These are phyloP conservation scores for Germaria angustata DNA, from an alignment of 2,888 invertebrate genomes.

Conservation along the genomic window DNA sequence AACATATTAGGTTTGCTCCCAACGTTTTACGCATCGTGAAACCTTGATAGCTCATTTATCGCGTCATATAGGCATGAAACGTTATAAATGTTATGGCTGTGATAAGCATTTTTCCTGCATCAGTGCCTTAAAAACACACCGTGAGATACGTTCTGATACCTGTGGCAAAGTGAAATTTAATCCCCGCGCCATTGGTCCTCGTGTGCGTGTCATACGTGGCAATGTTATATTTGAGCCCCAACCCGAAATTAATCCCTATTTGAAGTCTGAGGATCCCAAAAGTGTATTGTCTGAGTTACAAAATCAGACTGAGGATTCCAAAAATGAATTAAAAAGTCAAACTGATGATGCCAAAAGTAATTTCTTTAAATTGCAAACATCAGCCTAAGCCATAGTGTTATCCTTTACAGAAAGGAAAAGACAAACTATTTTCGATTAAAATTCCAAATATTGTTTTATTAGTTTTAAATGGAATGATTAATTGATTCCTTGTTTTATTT, in stretches of 20 bases:
- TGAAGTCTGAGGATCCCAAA: constrained; percentile 74
- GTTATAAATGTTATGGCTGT: constrained; percentile 78
- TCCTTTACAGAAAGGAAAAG: background rate
- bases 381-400: background rate
- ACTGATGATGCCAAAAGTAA: constrained; percentile 71
- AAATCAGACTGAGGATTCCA: constrained; percentile 69
- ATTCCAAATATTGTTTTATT: background rate
- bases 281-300: constrained; percentile 67
- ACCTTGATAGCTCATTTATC: constrained; percentile 78
- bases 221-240: constrained; percentile 77
- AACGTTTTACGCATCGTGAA: constrained; percentile 77
- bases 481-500: constrained; percentile 8
- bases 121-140: constrained; percentile 77
- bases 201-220: constrained; percentile 77
- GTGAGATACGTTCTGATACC: constrained; percentile 74
- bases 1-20: constrained; percentile 73
- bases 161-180: constrained; percentile 76
- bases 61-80: constrained; percentile 79
- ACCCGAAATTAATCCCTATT: constrained; percentile 75
- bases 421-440: background rate
- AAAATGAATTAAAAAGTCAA: constrained; percentile 67
- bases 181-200: constrained; percentile 77
- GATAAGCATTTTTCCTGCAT: constrained; percentile 76
- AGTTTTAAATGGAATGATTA: constrained; percentile 43
- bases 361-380: constrained; percentile 66